Conservation (phyloP, 2,113 vertebrate species). For the Sylvilagus bachmani region DNA sequence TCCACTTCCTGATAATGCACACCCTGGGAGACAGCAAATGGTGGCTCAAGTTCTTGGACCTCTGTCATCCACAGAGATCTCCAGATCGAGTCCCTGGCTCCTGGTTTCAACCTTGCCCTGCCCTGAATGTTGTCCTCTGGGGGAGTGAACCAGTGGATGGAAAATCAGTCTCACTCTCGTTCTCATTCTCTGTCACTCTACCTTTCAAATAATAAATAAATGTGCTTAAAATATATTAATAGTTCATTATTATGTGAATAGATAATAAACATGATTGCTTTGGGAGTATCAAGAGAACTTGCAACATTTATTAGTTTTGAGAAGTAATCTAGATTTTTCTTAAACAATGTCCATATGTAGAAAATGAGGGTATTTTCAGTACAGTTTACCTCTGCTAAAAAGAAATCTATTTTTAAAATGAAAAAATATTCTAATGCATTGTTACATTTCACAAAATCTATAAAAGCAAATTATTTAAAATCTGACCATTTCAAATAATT, state of each 20-base stretch:
- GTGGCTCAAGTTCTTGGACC: too few relatives aligned
- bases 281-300: background rate
- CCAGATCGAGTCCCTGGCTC: too few relatives aligned
- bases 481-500: background rate
- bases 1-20: too few relatives aligned
- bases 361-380: background rate
- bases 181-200: too few relatives aligned
- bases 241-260: background rate
- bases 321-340: conserved; percentile 23
- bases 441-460: background rate
- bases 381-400: background rate
- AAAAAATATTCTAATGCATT: conserved; percentile 16
- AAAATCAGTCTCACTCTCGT: too few relatives aligned
- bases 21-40: too few relatives aligned
- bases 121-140: too few relatives aligned
- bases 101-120: too few relatives aligned
- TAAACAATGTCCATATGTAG: background rate
- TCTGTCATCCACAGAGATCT: too few relatives aligned
- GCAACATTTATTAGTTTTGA: background rate
- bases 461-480: background rate
- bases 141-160: too few relatives aligned
- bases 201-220: too few relatives aligned
- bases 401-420: conserved; percentile 20
- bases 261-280: conserved; percentile 1
- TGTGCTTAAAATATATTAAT: too few relatives aligned